These are phyloP conservation scores for Chloropsis cyanopogon DNA, from an alignment of 2,113 vertebrate species.

Conservation along the genomic window DNA sequence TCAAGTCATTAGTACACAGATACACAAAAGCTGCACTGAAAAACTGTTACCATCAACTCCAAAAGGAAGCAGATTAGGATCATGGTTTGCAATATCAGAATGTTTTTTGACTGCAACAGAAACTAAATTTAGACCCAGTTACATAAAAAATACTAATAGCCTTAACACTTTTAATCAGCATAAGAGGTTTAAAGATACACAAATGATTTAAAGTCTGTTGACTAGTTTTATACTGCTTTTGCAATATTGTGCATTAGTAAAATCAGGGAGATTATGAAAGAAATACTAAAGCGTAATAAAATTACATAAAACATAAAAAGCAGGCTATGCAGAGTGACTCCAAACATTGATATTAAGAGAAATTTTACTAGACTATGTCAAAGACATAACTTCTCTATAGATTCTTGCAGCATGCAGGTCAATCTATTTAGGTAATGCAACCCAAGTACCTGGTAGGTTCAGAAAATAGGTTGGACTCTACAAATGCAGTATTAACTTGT, in stretches of 20 bases:
- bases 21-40: not conserved
- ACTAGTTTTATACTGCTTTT: conserved; percentile 65
- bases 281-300: conserved; percentile 44
- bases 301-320: conserved; percentile 51
- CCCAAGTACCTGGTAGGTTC: not conserved
- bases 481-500: not conserved
- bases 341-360: not conserved
- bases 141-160: conserved; percentile 71
- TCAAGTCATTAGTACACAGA: not conserved
- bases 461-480: not conserved
- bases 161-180: conserved; percentile 69
- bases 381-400: not conserved
- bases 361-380: not conserved
- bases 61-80: conserved; percentile 11
- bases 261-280: conserved; percentile 63
- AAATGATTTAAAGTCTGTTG: conserved; percentile 65
- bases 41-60: not conserved
- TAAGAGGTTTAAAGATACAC: conserved; percentile 69
- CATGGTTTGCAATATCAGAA: not conserved
- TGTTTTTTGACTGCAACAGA: conserved; percentile 45
- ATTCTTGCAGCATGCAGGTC: not conserved
- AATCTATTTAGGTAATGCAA: not conserved
- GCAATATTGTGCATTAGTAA: conserved; percentile 70
- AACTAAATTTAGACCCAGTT: conserved; percentile 68
- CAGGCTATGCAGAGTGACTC: not conserved